Base-by-base conservation (phyloP, 1,140 invertebrate genomes). In the Sitophilus oryzae region DNA sequence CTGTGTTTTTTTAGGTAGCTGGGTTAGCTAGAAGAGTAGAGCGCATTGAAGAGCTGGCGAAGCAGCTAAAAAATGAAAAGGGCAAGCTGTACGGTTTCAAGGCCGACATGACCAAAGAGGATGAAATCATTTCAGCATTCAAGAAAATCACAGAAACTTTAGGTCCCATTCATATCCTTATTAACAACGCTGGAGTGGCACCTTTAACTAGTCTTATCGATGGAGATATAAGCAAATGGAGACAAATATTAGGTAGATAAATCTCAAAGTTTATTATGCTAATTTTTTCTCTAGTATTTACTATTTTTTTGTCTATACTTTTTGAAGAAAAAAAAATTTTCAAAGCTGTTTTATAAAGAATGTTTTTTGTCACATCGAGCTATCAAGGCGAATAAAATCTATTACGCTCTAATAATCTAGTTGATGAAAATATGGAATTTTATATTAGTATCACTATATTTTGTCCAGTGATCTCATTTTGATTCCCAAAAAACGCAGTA, bases 171-270 rank as follows among this genome's bases (percentile, higher is more conserved):
- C 79, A 88, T 63, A 71, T 89, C 2, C 73, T 88, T 38, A 72
- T 91, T 21, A 90, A 90, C 65, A 88, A 86, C 65, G 86, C 88
- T 3, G 87, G 83, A 15, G 16, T 64, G 20, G 8, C 46, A 1
- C 14, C 11, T 21, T 16, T 43, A 0, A 45, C 49, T 23, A 25
- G 14, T 3, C 19, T 56, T 3, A 43, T 49, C 14, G 52, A 18
- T 10, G 68, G 56, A 2, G 61, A 52, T 35, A 47, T 34, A 14
- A 11, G 16, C 11, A 41, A 30, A 6, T 58, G 56, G 56, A 58
- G 20, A 22, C 3, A 36, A 21, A n/a, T 46, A 15, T n/a, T 58
- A 1, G 47, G 46, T 38, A 50, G 11, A 30, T 6, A 6, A 30
- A 30, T n/a, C n/a, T n/a, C n/a, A n/a, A n/a, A n/a, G n/a, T n/a